These are phyloP conservation scores for Orius insidiosus DNA, from an alignment of 1,140 invertebrate species.

Conservation along the genomic window DNA sequence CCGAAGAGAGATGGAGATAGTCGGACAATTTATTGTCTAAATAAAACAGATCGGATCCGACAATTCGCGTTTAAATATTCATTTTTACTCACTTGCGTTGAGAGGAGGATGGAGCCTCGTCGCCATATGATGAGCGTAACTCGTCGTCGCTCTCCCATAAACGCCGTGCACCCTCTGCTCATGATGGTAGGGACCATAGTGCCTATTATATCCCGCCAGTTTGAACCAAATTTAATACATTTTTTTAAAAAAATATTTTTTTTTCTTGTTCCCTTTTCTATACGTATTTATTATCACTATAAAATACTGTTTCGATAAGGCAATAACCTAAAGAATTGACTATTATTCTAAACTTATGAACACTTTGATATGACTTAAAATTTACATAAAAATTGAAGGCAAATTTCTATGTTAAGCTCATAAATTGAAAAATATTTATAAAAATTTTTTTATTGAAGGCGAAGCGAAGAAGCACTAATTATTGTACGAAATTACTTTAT, in stretches of 20 bases:
- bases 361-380: conserved; percentile 9
- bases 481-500: conserved; percentile 9
- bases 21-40: conserved; percentile 4
- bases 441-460: conserved; percentile 3
- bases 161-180: conserved; percentile 7
- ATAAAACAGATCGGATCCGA: neutral
- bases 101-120: conserved; percentile 10
- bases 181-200: conserved; percentile 12
- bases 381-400: conserved; percentile 7
- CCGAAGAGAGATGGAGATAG: neutral
- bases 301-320: conserved; percentile 11
- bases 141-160: conserved; percentile 2
- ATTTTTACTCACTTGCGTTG: conserved; percentile 13
- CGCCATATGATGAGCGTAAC: conserved; percentile 8
- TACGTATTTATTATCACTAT: conserved; percentile 10
- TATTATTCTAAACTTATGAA: conserved; percentile 8
- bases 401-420: conserved; percentile 6
- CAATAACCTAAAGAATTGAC: conserved; percentile 8
- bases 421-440: conserved; percentile 6
- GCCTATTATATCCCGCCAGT: conserved; percentile 13
- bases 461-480: conserved; percentile 9
- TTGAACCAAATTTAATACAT: conserved; percentile 5
- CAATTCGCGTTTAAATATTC: neutral
- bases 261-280: conserved; percentile 9
- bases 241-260: conserved; percentile 6